Base-by-base conservation (phyloP, 2,797 vertebrate genomes). In the Amniataba percoides region DNA sequence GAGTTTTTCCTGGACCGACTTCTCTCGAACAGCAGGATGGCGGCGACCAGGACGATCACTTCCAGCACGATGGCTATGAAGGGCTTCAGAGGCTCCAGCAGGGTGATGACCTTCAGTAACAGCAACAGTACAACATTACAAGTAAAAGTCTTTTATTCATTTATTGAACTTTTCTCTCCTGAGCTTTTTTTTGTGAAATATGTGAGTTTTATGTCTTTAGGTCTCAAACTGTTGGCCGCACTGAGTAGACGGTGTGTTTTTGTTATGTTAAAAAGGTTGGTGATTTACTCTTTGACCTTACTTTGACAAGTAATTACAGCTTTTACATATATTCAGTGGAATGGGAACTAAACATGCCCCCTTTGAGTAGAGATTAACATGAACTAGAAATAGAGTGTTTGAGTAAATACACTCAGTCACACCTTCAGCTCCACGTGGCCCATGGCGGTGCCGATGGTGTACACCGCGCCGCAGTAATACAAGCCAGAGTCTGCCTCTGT, bases 31-130 rank as follows among this genome's bases (percentile, higher is more conserved):
- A 96, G 77, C 34, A 96, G 87, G 81, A 99, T 95, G n/a, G 90
- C 1, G 5, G 90, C 51, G 34, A 98, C 95, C 52, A 99, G 84
- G 49, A 97, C 0, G 12, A 93, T 4, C 27, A 97, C 97, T 79
- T 98, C 97, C 0, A 81, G 83, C 60, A 95, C 58, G 64, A 98
- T 93, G 62, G 70, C 94, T 2, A 97, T 1, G 82, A 99, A 98
- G 0, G 96, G 96, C 81, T 97, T 99, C 66, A 99, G 94, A 31
- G 98, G 97, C 62, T 93, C 96, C 16, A 85, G 12, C 48, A 96
- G 90, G 25, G 90, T 95, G 61, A 98, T 92, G 58, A 99, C 96
- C 65, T 78, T 93, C 3, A 15, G 43, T 12, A 10, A 49, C 11
- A 52, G 8, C 3, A 16, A 25, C 27, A 64, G 10, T 1, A 9